Percentiles rank a stretch among this genome's conserved stretches.
These are phyloP conservation scores for Vulpes lagopus DNA, from an alignment of 2,113 vertebrate genomes.

Conservation along the genomic window DNA sequence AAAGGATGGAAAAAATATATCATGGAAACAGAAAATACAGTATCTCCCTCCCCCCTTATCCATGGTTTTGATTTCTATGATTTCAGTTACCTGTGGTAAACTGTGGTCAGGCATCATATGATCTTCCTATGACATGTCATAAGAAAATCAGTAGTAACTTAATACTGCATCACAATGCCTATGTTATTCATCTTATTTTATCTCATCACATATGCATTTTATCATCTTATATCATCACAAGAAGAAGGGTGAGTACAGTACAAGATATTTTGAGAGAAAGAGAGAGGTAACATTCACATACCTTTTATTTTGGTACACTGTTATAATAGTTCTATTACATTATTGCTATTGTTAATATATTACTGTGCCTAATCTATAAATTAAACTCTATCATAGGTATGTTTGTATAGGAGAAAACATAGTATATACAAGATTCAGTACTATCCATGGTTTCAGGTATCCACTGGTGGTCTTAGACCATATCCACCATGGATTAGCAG, in stretches of 20 bases:
- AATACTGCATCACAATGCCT: background rate
- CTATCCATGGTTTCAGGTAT: background rate
- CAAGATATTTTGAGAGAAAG: background rate
- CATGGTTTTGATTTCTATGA: background rate
- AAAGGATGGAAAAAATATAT: background rate
- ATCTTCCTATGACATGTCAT: background rate
- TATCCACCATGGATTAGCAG: background rate
- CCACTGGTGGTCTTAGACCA: background rate
- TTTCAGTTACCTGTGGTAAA: background rate
- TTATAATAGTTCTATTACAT: background rate
- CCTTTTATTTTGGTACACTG: background rate
- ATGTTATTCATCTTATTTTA: background rate
- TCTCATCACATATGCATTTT: background rate
- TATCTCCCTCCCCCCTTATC: background rate
- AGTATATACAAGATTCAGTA: background rate
- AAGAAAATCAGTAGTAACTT: background rate
- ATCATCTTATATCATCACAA: background rate
- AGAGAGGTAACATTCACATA: background rate
- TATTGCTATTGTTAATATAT: background rate
- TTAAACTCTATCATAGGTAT: background rate
- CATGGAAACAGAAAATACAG: background rate
- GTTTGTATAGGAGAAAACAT: background rate
- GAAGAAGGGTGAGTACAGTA: background rate
- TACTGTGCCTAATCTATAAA: background rate
- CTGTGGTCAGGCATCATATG: background rate